Base-by-base conservation (phyloP, 1,140 invertebrate genomes). In the Asobara japonica region DNA sequence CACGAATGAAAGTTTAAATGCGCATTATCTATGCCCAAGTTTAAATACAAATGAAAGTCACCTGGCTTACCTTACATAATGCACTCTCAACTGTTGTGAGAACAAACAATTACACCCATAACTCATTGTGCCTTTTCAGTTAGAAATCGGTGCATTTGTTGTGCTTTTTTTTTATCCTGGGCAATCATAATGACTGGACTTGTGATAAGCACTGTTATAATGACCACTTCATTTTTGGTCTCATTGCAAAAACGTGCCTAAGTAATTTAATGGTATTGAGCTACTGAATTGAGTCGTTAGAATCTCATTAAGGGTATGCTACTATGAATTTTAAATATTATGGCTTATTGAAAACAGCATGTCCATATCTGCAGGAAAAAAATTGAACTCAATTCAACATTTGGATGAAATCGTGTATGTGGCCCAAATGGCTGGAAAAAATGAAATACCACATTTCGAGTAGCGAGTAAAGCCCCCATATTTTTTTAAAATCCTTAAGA, bases 1-100 rank as follows among this genome's bases (percentile, higher is more conserved):
- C n/a, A 62, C 45, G 56, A 51, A 68, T 68, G 66, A 68, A 68
- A 68, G 66, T 68, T 68, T 68, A 56, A 33, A 51, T 48, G 66
- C 45, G 41, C 65, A 56, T 68, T 56, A 29, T 31, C 41, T 56
- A 7, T 33, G 29, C n/a, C 29, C 60, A 56, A 25, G 22, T 56
- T 56, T 56, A 56, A 29, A 48, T 48, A 67, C 65, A 67, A 67
- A 67, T 67, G 65, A 67, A 67, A 67, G 65, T 67, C 65, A 13
- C 25, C 45, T 66, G 38, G 22, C 6, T 13, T 66, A 45, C 8
- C 27, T 67, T 67, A 67, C 41, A 67, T 67, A 67, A 67, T 51
- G 16, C 27, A n/a, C 36, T 66, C 65, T 45, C 27, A 45, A 45
- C 38, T 67, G 38, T 67, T 67, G 65, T 48, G 65, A 67, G 65